Evolutionary conservation across 2,797 vertebrate species (phyloP).

Genomic region (Xiphophorus birchmanni): DNA sequence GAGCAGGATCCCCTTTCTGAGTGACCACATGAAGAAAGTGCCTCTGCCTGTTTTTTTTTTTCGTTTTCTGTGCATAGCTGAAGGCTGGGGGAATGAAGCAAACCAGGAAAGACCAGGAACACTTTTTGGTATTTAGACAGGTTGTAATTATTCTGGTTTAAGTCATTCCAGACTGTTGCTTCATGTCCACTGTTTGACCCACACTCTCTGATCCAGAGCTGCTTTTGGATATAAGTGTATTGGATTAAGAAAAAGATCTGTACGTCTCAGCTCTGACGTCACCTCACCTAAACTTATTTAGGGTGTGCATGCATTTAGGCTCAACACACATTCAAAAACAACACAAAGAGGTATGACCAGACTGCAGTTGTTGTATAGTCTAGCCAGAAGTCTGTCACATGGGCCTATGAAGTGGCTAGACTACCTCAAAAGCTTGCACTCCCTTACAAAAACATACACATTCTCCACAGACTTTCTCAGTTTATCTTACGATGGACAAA

Average conservation of each 20-base stretch:
- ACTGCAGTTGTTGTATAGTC: constrained; percentile 37
- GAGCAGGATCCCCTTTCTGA: constrained; percentile 52
- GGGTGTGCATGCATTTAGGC: constrained; percentile 31
- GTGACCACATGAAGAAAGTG: constrained; percentile 60
- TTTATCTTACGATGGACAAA: constrained; percentile 17
- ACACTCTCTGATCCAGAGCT: constrained; percentile 61
- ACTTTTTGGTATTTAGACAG: constrained; percentile 70
- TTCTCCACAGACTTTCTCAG: background rate
- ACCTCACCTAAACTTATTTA: constrained; percentile 32
- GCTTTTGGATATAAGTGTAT: constrained; percentile 61
- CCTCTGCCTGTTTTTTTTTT: constrained; percentile 36
- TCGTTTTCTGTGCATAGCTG: constrained; percentile 43
- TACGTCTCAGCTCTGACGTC: constrained; percentile 68
- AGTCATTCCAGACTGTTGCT: constrained; percentile 74
- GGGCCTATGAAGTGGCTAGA: constrained; percentile 63
- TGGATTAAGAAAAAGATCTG: constrained; percentile 39
- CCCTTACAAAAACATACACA: constrained; percentile 29
- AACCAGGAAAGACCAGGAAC: constrained; percentile 39
- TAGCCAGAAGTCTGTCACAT: constrained; percentile 61
- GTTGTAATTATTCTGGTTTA: constrained; percentile 76
- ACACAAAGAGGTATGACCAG: constrained; percentile 6
- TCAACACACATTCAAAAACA: constrained; percentile 9
- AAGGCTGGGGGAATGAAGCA: constrained; percentile 40
- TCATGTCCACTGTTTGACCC: constrained; percentile 60
- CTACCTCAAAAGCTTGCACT: constrained; percentile 36